phyloP scores from a whole-genome alignment of 2,888 invertebrate species.

The Sphaerophoria rueppellii region DNA sequence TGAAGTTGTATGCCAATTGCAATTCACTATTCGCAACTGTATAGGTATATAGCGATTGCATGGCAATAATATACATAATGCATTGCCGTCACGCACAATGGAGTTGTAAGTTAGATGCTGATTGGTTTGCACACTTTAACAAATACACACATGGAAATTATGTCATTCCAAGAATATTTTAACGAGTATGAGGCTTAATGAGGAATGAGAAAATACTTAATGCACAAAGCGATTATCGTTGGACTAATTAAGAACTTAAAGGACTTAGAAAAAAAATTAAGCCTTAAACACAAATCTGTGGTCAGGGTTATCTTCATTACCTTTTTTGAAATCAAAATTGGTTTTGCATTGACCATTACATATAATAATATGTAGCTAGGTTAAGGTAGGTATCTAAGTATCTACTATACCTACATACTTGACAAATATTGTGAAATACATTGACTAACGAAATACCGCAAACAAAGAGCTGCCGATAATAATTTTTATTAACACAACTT shows the following conservation, averaged over 20 bases:
- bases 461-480: too few relatives aligned
- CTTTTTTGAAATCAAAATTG: too few relatives aligned
- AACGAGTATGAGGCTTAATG: background rate
- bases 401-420: too few relatives aligned
- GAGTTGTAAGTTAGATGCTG: conserved; percentile 31
- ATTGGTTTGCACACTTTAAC: conserved; percentile 52
- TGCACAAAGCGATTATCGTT: background rate
- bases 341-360: too few relatives aligned
- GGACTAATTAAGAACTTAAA: background rate
- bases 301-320: background rate
- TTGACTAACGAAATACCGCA: too few relatives aligned
- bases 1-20: background rate
- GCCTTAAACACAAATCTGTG: background rate
- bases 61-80: background rate
- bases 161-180: background rate
- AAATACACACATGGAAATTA: conserved; percentile 29
- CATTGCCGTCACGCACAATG: conserved; percentile 28
- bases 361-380: too few relatives aligned
- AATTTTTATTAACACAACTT: too few relatives aligned
- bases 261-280: too few relatives aligned
- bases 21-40: background rate
- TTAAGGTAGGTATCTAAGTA: too few relatives aligned
- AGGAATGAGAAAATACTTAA: background rate
- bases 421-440: too few relatives aligned
- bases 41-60: background rate